These are phyloP conservation scores for Indri indri DNA, from an alignment of 2,113 vertebrate genomes.

Conservation along the genomic window DNA sequence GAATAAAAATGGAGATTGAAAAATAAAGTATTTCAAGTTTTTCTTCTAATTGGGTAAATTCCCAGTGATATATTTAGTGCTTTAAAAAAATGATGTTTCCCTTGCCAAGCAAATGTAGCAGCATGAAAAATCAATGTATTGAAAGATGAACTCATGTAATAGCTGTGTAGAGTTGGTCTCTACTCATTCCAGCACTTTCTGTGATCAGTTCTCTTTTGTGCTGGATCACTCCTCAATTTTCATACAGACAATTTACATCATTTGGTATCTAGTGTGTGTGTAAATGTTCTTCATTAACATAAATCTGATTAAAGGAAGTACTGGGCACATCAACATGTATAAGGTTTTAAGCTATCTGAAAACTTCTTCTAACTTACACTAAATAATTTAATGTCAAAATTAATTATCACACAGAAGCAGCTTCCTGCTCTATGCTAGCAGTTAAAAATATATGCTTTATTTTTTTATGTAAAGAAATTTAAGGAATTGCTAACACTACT, in stretches of 20 bases:
- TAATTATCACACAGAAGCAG: neutral
- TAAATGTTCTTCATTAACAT: neutral
- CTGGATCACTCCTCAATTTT: neutral
- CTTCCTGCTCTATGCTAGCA: neutral
- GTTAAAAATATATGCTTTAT: neutral
- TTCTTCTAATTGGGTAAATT: neutral
- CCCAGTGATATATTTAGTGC: neutral
- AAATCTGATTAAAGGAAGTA: neutral
- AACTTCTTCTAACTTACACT: neutral
- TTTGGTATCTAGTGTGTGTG: neutral
- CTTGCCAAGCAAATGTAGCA: neutral
- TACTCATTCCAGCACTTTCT: neutral
- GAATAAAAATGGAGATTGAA: too few relatives aligned
- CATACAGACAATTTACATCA: neutral
- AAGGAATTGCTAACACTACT: neutral
- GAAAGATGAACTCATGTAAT: neutral
- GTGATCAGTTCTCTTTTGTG: neutral
- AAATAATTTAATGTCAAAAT: constrained; percentile 4
- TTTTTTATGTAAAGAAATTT: neutral
- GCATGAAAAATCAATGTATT: neutral
- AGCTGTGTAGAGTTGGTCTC: neutral
- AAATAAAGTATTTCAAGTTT: too few relatives aligned
- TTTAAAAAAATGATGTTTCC: neutral
- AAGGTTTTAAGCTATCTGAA: neutral
- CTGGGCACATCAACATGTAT: neutral